A percentile compares a stretch with the other conserved stretches of the same genome.
Evolutionary conservation across 2,797 vertebrate genomes (phyloP).

Genomic region (Anisognathus igniventris): DNA sequence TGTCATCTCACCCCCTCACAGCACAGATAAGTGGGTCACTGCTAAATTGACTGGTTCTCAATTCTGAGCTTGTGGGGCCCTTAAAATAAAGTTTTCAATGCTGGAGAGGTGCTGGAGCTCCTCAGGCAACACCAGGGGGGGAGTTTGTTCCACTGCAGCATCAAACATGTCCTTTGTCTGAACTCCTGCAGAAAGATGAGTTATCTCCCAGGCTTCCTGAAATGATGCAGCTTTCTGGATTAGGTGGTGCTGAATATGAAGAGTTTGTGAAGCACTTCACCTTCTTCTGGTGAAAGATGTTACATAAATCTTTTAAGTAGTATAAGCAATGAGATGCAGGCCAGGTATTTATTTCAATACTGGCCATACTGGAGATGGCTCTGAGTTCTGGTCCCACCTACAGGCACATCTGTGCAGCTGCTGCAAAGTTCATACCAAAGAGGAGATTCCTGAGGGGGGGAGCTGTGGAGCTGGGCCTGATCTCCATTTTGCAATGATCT

Average conservation of each 20-base stretch:
- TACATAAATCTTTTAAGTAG: not conserved
- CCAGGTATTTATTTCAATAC: not conserved
- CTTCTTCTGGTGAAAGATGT: not conserved
- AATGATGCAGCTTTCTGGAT: not conserved
- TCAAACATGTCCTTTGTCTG: not conserved
- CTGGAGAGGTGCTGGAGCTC: not conserved
- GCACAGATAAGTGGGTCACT: not conserved
- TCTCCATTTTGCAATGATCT: not conserved
- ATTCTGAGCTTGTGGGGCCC: not conserved
- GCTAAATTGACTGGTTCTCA: not conserved
- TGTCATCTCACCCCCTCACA: not conserved
- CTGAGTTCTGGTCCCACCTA: not conserved
- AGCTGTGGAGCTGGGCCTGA: not conserved
- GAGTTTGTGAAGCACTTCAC: not conserved
- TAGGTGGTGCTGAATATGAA: not conserved
- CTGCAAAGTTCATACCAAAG: not conserved
- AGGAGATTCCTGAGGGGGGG: not conserved
- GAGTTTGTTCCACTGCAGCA: not conserved
- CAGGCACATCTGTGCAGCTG: not conserved
- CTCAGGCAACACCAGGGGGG: not conserved
- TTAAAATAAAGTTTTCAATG: not conserved
- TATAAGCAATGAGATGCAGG: not conserved
- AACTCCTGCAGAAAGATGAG: not conserved
- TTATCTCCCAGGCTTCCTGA: not conserved
- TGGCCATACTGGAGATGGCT: not conserved